These are phyloP conservation scores for Myripristis murdjan DNA, from an alignment of 2,797 vertebrate genomes.

Conservation along the genomic window DNA sequence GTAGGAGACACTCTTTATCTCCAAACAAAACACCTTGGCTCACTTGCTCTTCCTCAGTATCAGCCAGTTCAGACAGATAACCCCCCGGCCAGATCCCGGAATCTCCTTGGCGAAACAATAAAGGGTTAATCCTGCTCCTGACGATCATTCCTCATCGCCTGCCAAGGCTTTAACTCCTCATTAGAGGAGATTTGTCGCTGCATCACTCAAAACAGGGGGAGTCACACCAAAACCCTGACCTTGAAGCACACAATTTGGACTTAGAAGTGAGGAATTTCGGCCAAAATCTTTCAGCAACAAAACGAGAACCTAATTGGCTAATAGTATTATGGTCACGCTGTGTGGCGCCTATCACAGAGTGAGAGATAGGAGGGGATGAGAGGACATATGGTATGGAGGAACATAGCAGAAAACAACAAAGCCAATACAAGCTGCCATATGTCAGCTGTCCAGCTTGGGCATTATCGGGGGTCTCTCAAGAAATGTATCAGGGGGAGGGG, in stretches of 20 bases:
- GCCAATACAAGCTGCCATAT: constrained; percentile 77
- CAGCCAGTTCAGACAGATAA: constrained; percentile 7
- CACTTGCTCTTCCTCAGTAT: not conserved
- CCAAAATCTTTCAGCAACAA: constrained; percentile 17
- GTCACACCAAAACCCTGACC: constrained; percentile 4
- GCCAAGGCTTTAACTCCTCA: constrained; percentile 82
- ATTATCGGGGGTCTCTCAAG: constrained; percentile 67
- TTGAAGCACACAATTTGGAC: constrained; percentile 10
- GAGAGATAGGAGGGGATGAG: constrained; percentile 10
- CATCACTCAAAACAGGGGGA: constrained; percentile 72
- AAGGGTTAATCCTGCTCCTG: constrained; percentile 84
- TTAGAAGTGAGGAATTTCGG: constrained; percentile 24
- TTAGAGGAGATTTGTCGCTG: constrained; percentile 84
- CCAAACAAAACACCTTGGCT: constrained; percentile 6
- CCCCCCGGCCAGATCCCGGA: constrained; percentile 2
- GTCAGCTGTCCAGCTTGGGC: constrained; percentile 53
- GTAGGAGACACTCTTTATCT: constrained; percentile 77
- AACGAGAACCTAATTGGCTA: constrained; percentile 22
- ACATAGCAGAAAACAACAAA: constrained; percentile 60
- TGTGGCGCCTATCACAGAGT: not conserved
- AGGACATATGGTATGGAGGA: constrained; percentile 56
- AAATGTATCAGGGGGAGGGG: constrained; percentile 57
- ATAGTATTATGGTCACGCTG: not conserved
- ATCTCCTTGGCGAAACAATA: constrained; percentile 67
- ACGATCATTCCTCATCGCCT: constrained; percentile 66